phyloP scores from a whole-genome alignment of 2,797 vertebrate genomes.

The Muraenolepis orangiensis region DNA sequence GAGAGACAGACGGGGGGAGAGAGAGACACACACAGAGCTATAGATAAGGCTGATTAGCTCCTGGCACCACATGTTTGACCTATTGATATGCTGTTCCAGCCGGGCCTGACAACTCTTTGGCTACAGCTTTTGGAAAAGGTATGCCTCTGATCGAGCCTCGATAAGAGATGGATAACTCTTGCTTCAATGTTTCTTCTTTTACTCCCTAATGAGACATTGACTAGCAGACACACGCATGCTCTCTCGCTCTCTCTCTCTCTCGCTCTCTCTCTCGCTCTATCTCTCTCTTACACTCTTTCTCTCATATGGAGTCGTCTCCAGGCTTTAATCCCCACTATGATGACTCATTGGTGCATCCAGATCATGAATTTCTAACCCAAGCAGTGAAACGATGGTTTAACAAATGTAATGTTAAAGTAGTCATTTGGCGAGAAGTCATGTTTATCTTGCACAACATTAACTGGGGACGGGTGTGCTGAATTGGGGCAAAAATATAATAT shows the following conservation, averaged over 20 bases:
- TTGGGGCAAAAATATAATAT: not conserved
- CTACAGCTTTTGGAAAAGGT: not conserved
- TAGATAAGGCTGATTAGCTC: constrained; percentile 5
- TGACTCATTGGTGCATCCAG: not conserved
- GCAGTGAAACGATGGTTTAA: not conserved
- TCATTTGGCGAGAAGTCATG: not conserved
- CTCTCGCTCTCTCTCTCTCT: not conserved
- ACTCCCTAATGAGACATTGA: not conserved
- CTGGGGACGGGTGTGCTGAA: too few relatives aligned
- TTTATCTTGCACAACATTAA: too few relatives aligned
- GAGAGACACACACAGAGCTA: too few relatives aligned
- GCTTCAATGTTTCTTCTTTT: not conserved
- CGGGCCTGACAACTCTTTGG: not conserved
- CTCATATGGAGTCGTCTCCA: not conserved
- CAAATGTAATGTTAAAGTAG: too few relatives aligned
- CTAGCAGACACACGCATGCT: not conserved
- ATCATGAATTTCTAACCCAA: not conserved
- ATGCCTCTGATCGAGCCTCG: not conserved
- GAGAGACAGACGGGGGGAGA: not conserved
- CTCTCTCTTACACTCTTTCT: not conserved
- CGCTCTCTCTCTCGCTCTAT: not conserved
- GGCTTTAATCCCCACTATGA: not conserved
- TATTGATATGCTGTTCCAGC: not conserved
- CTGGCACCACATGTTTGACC: not conserved
- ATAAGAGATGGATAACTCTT: not conserved